A percentile compares a stretch with the other conserved stretches of the same genome.
Evolutionary conservation across 2,797 vertebrate genomes (phyloP).

Genomic region (Rallus crepitans): DNA sequence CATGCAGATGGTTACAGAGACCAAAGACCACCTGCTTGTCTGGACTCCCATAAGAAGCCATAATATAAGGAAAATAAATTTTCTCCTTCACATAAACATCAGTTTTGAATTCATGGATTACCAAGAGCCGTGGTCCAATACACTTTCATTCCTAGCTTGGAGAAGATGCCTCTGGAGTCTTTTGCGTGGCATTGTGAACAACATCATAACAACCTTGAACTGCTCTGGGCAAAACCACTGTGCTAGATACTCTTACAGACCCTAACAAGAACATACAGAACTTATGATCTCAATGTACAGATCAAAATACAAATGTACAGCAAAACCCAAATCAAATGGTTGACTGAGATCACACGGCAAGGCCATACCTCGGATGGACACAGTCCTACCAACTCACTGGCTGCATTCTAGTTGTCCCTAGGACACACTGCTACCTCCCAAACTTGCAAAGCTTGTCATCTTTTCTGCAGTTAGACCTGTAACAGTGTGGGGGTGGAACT

Average conservation of each 20-base stretch:
- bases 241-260: neutral
- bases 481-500: accelerated
- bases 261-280: neutral
- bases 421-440: neutral
- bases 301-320: neutral
- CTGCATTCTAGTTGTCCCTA: neutral
- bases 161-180: neutral
- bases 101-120: neutral
- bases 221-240: neutral
- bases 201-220: neutral
- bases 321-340: neutral
- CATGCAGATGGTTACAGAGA: neutral
- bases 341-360: neutral
- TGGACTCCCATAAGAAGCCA: neutral
- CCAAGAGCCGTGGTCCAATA: neutral
- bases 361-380: neutral
- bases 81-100: neutral
- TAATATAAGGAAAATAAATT: neutral
- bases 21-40: neutral
- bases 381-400: accelerated
- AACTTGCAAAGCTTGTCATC: neutral
- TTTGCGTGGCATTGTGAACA: neutral
- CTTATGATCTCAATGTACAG: neutral
- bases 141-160: neutral
- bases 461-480: neutral